phyloP scores from a whole-genome alignment of 1,140 invertebrate species.

The Atopsyche davidsoni region DNA sequence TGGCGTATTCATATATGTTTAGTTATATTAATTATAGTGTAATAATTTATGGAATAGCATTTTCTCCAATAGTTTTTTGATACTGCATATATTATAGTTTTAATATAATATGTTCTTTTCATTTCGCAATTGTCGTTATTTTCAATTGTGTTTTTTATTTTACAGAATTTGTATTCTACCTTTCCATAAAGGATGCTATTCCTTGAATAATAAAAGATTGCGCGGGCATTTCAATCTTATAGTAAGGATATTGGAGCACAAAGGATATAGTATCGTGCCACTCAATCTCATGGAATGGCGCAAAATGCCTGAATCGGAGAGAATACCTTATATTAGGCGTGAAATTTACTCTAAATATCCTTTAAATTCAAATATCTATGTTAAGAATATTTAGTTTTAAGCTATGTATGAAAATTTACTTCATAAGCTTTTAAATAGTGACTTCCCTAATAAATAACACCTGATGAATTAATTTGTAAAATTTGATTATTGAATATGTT shows the following conservation, averaged over 20 bases:
- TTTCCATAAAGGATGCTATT: constrained; percentile 19
- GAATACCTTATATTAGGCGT: constrained; percentile 20
- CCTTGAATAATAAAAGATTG: constrained; percentile 17
- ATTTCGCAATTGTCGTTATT: too few relatives aligned
- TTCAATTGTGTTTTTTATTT: constrained; percentile 16
- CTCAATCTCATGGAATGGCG: constrained; percentile 6
- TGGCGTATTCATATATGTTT: too few relatives aligned
- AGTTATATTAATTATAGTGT: too few relatives aligned
- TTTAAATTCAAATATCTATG: neutral
- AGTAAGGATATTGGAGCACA: constrained; percentile 12
- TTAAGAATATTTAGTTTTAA: too few relatives aligned
- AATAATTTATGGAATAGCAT: too few relatives aligned
- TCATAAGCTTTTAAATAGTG: too few relatives aligned
- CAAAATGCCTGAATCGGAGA: constrained; percentile 6
- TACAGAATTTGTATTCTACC: constrained; percentile 21
- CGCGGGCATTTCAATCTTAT: constrained; percentile 11
- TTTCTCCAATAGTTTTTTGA: too few relatives aligned
- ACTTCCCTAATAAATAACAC: constrained; percentile 1
- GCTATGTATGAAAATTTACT: too few relatives aligned
- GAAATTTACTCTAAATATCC: constrained; percentile 22
- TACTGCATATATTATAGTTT: too few relatives aligned
- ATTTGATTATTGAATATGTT: constrained; percentile 1
- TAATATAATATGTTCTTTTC: too few relatives aligned
- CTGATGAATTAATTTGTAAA: neutral
- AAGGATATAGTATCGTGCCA: constrained; percentile 9